Evolutionary conservation across 2,888 invertebrate species (phyloP).

Genomic region (Agrilus mali): DNA sequence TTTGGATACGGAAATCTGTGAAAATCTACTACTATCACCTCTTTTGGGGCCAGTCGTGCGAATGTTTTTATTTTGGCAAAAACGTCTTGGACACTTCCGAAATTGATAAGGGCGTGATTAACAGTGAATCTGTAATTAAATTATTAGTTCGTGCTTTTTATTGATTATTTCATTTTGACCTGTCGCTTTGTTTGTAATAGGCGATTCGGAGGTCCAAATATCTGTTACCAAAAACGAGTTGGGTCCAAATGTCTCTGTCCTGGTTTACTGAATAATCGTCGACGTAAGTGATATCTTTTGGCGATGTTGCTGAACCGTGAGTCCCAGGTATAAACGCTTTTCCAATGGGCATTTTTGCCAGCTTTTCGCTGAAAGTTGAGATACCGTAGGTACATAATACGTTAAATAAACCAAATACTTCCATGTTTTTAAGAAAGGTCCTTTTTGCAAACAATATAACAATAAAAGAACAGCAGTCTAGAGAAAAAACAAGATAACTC

Average conservation of each 20-base stretch:
- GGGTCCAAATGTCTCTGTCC: constrained; percentile 69
- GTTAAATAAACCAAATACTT: too few species aligned
- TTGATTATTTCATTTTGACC: constrained; percentile 11
- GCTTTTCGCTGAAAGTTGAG: constrained; percentile 36
- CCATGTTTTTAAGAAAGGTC: too few species aligned
- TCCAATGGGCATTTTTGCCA: constrained; percentile 44
- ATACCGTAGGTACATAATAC: constrained; percentile 13
- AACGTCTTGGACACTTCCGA: constrained; percentile 52
- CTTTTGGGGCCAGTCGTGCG: constrained; percentile 50
- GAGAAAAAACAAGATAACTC: too few species aligned
- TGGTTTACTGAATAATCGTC: constrained; percentile 45
- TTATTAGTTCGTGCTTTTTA: not conserved
- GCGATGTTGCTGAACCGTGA: constrained; percentile 49
- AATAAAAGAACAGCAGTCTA: not conserved
- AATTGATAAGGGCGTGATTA: constrained; percentile 58
- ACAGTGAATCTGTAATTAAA: constrained; percentile 49
- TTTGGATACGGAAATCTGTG: constrained; percentile 58
- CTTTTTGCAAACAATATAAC: too few species aligned
- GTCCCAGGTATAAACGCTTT: constrained; percentile 55
- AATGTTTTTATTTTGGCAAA: constrained; percentile 59
- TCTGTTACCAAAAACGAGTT: constrained; percentile 72
- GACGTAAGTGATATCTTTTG: constrained; percentile 35
- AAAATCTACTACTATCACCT: constrained; percentile 68
- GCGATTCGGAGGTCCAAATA: constrained; percentile 73
- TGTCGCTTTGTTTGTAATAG: constrained; percentile 37